A percentile compares a stretch with the other conserved stretches of the same genome.
phyloP scores from a whole-genome alignment of 2,797 vertebrate genomes.

The Cottoperca gobio region DNA sequence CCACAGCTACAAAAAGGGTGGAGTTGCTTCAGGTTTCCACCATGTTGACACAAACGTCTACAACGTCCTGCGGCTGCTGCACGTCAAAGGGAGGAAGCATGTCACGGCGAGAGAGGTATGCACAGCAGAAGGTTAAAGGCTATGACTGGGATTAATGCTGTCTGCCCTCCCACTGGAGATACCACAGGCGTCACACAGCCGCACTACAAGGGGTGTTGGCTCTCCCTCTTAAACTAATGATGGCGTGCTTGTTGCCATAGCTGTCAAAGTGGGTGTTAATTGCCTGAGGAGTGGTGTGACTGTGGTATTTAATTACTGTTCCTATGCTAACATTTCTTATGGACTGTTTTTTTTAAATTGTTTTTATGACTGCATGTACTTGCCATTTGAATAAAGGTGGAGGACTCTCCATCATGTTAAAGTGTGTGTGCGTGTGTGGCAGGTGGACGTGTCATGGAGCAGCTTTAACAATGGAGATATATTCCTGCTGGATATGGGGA shows the following conservation, averaged over 20 bases:
- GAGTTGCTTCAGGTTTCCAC: conserved; percentile 90
- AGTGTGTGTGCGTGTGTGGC: conserved; percentile 12
- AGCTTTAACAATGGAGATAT: conserved; percentile 93
- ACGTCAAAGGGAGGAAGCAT: conserved; percentile 90
- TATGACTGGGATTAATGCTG: conserved; percentile 11
- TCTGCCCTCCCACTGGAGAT: conserved; percentile 37
- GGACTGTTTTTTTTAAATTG: not conserved
- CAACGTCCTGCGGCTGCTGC: conserved; percentile 90
- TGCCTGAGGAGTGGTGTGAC: conserved; percentile 1
- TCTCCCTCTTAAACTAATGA: conserved; percentile 47
- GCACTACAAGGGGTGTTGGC: conserved; percentile 18
- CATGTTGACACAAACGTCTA: conserved; percentile 92
- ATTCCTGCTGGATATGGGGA: conserved; percentile 92
- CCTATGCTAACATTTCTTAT: not conserved
- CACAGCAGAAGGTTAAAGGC: not conserved
- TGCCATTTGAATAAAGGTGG: conserved; percentile 12
- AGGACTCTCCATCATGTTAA: not conserved
- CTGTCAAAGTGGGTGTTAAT: conserved; percentile 45
- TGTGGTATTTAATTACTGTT: conserved; percentile 11
- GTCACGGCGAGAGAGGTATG: conserved; percentile 90
- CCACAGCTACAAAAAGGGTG: conserved; percentile 93
- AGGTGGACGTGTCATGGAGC: conserved; percentile 92
- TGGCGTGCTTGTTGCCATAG: conserved; percentile 31
- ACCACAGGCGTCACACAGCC: conserved; percentile 42
- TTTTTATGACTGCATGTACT: not conserved